Evolutionary conservation across 30 jellyfish, hydroid and myxozoan species (phyloP).

Genomic region (Catostylus mosaicus): DNA sequence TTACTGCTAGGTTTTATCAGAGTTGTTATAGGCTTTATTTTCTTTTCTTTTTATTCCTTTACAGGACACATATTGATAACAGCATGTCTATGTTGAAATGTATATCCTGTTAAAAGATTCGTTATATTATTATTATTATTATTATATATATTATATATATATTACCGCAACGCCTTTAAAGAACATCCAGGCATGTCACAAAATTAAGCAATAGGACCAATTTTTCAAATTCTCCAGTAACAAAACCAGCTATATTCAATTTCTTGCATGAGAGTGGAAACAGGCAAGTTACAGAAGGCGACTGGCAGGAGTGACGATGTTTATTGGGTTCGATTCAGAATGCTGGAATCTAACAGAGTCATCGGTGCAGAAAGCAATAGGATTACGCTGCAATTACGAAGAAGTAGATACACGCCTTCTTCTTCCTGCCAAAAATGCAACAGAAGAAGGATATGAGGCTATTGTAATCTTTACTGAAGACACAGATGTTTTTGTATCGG

Average conservation of each 20-base stretch:
- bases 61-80: no score
- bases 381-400: conserved; percentile 38
- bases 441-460: conserved; percentile 44
- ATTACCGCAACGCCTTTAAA: neutral
- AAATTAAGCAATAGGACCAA: conserved; percentile 36
- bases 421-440: conserved; percentile 42
- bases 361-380: conserved; percentile 7
- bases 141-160: no score
- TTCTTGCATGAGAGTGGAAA: conserved; percentile 37
- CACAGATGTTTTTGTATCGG: conserved; percentile 23
- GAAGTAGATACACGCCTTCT: conserved; percentile 58
- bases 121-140: no score
- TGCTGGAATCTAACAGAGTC: conserved; percentile 41
- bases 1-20: no score
- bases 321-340: conserved; percentile 15
- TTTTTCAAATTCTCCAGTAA: conserved; percentile 24
- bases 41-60: no score
- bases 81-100: no score
- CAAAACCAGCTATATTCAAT: conserved; percentile 39
- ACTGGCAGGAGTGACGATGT: conserved; percentile 36
- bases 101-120: no score
- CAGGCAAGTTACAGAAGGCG: conserved; percentile 6
- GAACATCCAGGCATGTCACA: conserved; percentile 35
- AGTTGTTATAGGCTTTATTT: no score
- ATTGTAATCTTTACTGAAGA: conserved; percentile 23